Conservation (phyloP, 2,113 vertebrate species). For the Scomber scombrus region DNA sequence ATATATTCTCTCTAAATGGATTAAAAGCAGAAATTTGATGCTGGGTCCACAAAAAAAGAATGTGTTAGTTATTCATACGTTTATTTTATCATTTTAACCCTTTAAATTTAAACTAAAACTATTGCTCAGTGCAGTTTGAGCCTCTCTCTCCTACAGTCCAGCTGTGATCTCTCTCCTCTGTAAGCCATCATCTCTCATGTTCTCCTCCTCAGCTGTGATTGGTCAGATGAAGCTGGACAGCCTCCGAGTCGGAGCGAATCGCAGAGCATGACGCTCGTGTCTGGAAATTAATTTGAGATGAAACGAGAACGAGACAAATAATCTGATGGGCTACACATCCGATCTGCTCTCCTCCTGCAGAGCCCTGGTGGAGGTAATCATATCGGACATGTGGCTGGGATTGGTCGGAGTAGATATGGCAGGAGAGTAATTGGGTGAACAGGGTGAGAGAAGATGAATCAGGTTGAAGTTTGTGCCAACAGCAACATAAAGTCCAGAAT, state of each 20-base stretch:
- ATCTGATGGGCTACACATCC: constrained; percentile 22
- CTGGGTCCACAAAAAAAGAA: too few relatives aligned
- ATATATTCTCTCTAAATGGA: too few relatives aligned
- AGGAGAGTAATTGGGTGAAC: constrained; percentile 5
- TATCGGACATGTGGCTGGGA: background rate
- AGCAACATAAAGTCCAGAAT: too few relatives aligned
- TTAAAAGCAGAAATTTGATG: too few relatives aligned
- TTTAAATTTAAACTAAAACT: too few relatives aligned
- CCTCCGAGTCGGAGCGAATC: background rate
- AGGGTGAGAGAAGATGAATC: constrained; percentile 16
- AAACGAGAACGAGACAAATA: constrained; percentile 21
- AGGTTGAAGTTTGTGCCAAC: background rate
- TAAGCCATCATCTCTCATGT: background rate
- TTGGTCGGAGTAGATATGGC: constrained; percentile 35
- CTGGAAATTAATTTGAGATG: constrained; percentile 10
- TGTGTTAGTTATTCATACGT: too few relatives aligned
- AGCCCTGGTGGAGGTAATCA: constrained; percentile 18
- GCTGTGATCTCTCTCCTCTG: too few relatives aligned
- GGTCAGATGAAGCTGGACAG: constrained; percentile 18
- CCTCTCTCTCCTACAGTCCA: too few relatives aligned
- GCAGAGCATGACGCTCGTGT: background rate
- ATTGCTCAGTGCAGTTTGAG: too few relatives aligned
- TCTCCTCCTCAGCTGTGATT: background rate
- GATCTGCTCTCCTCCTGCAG: background rate
- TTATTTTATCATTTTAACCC: too few relatives aligned